Base-by-base conservation (phyloP, 2,797 vertebrate genomes). In the Rachycentron canadum region DNA sequence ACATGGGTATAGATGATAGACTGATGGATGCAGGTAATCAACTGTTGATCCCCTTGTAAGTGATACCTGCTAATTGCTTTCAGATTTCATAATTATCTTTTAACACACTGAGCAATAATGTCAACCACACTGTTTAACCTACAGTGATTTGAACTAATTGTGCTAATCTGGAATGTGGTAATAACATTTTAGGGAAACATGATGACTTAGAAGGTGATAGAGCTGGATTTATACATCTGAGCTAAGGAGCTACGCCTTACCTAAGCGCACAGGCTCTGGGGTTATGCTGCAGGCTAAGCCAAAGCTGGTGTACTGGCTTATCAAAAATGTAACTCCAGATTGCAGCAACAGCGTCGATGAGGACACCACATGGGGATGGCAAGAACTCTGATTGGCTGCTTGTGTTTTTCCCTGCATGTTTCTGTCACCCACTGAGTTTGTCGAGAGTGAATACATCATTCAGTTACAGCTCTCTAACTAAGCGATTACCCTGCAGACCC, bases 11-110 rank as follows among this genome's bases (percentile, higher is more conserved):
- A 19, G 34, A 26, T 32, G n/a, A 57, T n/a, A 49, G 1, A 32
- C 34, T 13, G 40, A 66, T 40, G 47, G 45, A 74, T 72, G 40
- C 62, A 64, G 28, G 52, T 57, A 50, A 68, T 75, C 49, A 69
- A 11, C 4, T 28, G 36, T 36, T 45, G 52, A 77, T 45, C 21
- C 34, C 12, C 4, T 55, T 11, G n/a, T 10, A 28, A 13, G 36
- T 47, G 19, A 34, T 21, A 26, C 25, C 50, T 14, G 5, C n/a
- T 68, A 26, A 58, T 38, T 58, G 16, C 40, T 68, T 66, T 60
- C 26, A 13, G 5, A 36, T 23, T 66, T 19, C 21, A 59, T 30
- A 34, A 40, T 14, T 5, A 12, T 43, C 36, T 56, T 25, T 23
- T 25, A 32, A 67, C 26, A 34, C 36, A 52, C 6, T 13, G 21